phyloP scores from a whole-genome alignment of 1,140 invertebrate species.

The Anadara kagoshimensis region DNA sequence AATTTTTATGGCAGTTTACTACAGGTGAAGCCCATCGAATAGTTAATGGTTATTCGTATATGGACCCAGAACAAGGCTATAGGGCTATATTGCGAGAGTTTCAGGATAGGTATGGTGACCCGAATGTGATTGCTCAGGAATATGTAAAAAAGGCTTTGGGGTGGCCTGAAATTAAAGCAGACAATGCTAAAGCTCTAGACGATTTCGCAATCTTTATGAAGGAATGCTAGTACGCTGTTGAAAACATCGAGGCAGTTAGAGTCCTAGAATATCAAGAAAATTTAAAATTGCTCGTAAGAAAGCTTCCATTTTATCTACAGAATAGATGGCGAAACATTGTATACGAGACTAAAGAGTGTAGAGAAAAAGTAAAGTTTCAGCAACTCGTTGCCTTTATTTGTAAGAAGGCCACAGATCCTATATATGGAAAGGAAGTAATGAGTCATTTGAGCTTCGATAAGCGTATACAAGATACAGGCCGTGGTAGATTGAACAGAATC shows the following conservation, averaged over 20 bases:
- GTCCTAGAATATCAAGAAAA: constrained; percentile 40
- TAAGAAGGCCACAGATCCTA: constrained; percentile 33
- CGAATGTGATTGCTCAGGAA: constrained; percentile 15
- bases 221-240: constrained; percentile 27
- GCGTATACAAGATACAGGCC: neutral
- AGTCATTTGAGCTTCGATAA: neutral
- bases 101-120: constrained; percentile 30
- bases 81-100: constrained; percentile 19
- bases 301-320: constrained; percentile 35
- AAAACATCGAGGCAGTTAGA: constrained; percentile 1
- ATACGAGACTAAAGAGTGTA: constrained; percentile 5
- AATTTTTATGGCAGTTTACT: constrained; percentile 38
- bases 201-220: constrained; percentile 24
- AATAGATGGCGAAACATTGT: constrained; percentile 40
- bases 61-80: constrained; percentile 29
- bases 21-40: constrained; percentile 30
- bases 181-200: constrained; percentile 33
- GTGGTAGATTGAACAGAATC: neutral
- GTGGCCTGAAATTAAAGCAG: constrained; percentile 26
- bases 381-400: constrained; percentile 34
- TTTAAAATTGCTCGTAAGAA: constrained; percentile 18
- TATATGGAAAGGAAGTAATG: constrained; percentile 18
- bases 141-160: constrained; percentile 29
- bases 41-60: constrained; percentile 27
- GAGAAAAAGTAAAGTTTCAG: constrained; percentile 14